Conservation (phyloP, 2,113 vertebrate genomes). For the Scomber scombrus region DNA sequence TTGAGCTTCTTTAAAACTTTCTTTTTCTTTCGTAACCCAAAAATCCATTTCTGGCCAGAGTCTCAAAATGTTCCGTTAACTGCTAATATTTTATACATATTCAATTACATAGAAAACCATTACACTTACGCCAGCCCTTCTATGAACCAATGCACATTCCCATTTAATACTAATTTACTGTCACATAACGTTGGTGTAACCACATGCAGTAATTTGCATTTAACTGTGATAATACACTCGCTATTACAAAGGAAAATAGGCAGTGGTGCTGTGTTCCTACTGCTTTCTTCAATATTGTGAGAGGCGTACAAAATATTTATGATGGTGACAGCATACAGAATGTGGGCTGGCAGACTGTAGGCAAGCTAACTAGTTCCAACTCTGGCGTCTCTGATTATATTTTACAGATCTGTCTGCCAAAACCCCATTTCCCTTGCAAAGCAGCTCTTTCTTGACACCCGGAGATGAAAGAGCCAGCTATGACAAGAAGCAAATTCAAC, state of each 20-base stretch:
- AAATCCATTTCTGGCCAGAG: conserved; percentile 46
- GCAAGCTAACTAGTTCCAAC: conserved; percentile 73
- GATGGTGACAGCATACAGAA: conserved; percentile 72
- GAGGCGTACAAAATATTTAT: conserved; percentile 66
- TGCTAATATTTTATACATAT: conserved; percentile 29
- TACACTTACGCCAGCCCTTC: conserved; percentile 35
- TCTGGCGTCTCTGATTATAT: conserved; percentile 75
- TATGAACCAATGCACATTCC: conserved; percentile 25
- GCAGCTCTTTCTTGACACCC: conserved; percentile 72
- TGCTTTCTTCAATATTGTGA: conserved; percentile 50
- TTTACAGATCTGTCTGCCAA: conserved; percentile 81
- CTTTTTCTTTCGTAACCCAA: conserved; percentile 23
- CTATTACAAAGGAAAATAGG: conserved; percentile 12
- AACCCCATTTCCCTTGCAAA: conserved; percentile 81
- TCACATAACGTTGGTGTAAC: neutral
- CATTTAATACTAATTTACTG: conserved; percentile 14
- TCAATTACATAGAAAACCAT: conserved; percentile 37
- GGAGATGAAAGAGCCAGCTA: conserved; percentile 77
- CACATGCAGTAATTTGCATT: conserved; percentile 16
- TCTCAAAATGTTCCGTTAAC: conserved; percentile 36
- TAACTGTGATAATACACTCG: conserved; percentile 19
- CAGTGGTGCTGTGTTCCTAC: conserved; percentile 8
- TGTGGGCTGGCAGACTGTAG: conserved; percentile 68
- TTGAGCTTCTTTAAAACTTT: neutral
- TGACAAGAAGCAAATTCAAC: conserved; percentile 80